phyloP scores from a whole-genome alignment of 2,888 invertebrate species.

The Lymantria monacha region DNA sequence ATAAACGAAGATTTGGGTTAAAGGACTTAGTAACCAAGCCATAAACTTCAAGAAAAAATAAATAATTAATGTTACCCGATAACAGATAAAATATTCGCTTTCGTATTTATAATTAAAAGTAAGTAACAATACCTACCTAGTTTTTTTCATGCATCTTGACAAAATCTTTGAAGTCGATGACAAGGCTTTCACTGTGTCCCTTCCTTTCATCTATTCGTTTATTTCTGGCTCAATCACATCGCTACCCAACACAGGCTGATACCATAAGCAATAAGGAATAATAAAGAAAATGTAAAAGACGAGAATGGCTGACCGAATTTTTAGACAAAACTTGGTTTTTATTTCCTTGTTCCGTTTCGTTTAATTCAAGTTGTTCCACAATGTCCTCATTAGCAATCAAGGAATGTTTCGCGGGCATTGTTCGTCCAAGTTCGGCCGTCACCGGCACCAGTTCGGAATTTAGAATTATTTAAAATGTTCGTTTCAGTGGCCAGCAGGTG shows the following conservation, averaged over 20 bases:
- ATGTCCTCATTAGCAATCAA: constrained; percentile 78
- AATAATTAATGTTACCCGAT: too few relatives aligned
- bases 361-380: constrained; percentile 66
- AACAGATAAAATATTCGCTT: too few relatives aligned
- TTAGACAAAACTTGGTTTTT: constrained; percentile 39
- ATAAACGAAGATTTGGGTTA: too few relatives aligned
- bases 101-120: background rate
- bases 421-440: constrained; percentile 68
- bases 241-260: constrained; percentile 17
- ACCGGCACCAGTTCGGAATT: constrained; percentile 63
- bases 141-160: background rate
- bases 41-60: too few relatives aligned
- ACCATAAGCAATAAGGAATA: constrained; percentile 23
- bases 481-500: constrained; percentile 56
- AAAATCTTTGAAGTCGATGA: background rate
- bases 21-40: too few relatives aligned
- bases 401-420: constrained; percentile 70
- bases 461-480: constrained; percentile 68
- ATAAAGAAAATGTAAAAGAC: constrained; percentile 38
- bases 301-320: constrained; percentile 37
- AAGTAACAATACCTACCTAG: background rate
- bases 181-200: constrained; percentile 8
- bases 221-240: constrained; percentile 15
- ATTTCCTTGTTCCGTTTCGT: constrained; percentile 59
- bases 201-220: constrained; percentile 20